These are phyloP conservation scores for Diarsia brunnea DNA, from an alignment of 2,888 invertebrate genomes.

Conservation along the genomic window DNA sequence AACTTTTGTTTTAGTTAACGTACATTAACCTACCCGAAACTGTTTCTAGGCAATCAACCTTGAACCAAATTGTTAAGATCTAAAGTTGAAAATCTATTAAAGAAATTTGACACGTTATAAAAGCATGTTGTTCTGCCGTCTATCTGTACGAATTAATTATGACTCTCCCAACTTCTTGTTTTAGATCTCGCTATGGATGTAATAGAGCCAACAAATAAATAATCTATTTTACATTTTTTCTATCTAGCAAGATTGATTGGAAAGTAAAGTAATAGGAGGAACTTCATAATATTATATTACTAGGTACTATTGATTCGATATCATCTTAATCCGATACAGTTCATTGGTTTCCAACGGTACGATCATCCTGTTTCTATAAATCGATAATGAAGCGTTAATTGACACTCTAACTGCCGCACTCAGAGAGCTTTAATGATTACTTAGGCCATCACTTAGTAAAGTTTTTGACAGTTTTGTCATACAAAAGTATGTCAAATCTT, in stretches of 20 bases:
- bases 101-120: too few species aligned
- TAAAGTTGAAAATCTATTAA: too few species aligned
- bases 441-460: too few species aligned
- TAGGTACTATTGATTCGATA: background rate
- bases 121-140: too few species aligned
- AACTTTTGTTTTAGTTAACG: background rate
- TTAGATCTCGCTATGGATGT: background rate
- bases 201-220: background rate
- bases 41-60: too few species aligned
- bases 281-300: slow-evolving; percentile 12
- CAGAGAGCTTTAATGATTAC: too few species aligned
- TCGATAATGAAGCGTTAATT: slow-evolving; percentile 38
- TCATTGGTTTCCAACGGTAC: slow-evolving; percentile 22
- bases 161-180: background rate
- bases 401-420: too few species aligned
- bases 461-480: too few species aligned
- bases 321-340: slow-evolving; percentile 8
- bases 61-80: too few species aligned
- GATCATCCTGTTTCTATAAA: slow-evolving; percentile 11
- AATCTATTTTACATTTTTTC: background rate
- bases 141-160: background rate
- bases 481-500: too few species aligned
- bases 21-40: too few species aligned
- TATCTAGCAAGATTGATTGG: background rate
- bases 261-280: background rate